Evolutionary conservation across 2,797 vertebrate species (phyloP), one percentile per base, ranked within the genome.

Genomic region (Neosilurus hyrtlii): DNA sequence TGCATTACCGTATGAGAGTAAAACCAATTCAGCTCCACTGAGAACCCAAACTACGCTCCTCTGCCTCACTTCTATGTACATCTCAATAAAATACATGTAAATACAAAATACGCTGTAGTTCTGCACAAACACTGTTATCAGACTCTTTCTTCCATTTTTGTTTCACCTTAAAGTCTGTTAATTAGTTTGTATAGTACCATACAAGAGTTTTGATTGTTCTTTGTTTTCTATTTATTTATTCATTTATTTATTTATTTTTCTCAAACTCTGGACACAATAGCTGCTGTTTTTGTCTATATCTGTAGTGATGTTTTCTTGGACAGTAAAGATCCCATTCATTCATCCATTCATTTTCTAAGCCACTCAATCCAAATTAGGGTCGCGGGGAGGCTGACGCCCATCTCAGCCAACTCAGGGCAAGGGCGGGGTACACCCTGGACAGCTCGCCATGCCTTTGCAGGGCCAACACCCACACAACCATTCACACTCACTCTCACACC

Each of bases 121-220:
- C 57, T 49, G 59, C 61, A 65, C 9, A 77, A 26, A 18, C 3
- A 52, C 51, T 18, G 9, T 3, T 24, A 9, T 24, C 59, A 9
- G n/a, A 37, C 30, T n/a, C 30, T 8, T 61, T 43, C 54, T 37
- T 59, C 30, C 35, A 20, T 37, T 75, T 59, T 14, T 7, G 0
- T 75, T 75, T 59, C 73, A 61, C 54, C 54, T 18, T 37, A 26
- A 35, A 57, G 26, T 74, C 72, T 57, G 24, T 54, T 75, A 26
- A 37, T 75, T 20, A 59, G 20, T 14, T 56, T 18, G 14, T 26
- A 30, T 9, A 10, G 3, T 9, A 56, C 52, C 8, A 14, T 59
- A 22, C 54, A 57, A 10, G 18, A 9, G 43, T 59, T 61, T 61
- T 43, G 9, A 43, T 30, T 1, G 16, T 52, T 1, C 51, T 26